Evolutionary conservation across 1,140 invertebrate species (phyloP).

Genomic region (Frieseomelitta varia): DNA sequence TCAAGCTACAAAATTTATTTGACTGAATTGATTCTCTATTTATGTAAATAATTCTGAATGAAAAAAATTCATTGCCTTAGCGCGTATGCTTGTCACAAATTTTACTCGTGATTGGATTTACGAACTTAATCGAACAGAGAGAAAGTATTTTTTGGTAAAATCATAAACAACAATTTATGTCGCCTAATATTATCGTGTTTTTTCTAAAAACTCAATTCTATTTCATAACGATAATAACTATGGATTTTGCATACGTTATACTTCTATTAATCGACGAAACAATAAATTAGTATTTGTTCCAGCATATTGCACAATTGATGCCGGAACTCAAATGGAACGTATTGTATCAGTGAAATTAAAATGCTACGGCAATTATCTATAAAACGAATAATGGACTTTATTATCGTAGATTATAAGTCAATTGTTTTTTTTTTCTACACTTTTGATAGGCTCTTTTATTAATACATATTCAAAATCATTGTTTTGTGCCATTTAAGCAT

Average conservation of each 20-base stretch:
- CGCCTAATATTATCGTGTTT: background rate
- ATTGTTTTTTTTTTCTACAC: slow-evolving; percentile 42
- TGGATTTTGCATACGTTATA: slow-evolving; percentile 10
- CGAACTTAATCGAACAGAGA: background rate
- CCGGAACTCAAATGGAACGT: background rate
- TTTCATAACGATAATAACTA: background rate
- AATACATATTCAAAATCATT: slow-evolving; percentile 36
- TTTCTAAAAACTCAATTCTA: slow-evolving; percentile 39
- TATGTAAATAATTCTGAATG: slow-evolving; percentile 46
- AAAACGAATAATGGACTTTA: slow-evolving; percentile 43
- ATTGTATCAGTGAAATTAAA: slow-evolving; percentile 20
- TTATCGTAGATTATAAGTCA: slow-evolving; percentile 40
- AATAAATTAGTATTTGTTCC: slow-evolving; percentile 18
- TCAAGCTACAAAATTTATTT: slow-evolving; percentile 34
- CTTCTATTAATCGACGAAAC: slow-evolving; percentile 27
- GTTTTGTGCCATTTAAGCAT: slow-evolving; percentile 43
- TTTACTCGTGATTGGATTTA: background rate
- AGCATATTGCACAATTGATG: slow-evolving; percentile 37
- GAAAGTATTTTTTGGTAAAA: background rate
- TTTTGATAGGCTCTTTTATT: slow-evolving; percentile 46
- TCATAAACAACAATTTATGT: background rate
- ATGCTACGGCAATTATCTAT: slow-evolving; percentile 26
- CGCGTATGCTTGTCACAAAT: background rate
- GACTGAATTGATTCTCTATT: slow-evolving; percentile 36
- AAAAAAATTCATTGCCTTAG: slow-evolving; percentile 26